A percentile compares a stretch with the other conserved stretches of the same genome.
phyloP scores from a whole-genome alignment of 2,113 vertebrate species.

The Nasalis larvatus region DNA sequence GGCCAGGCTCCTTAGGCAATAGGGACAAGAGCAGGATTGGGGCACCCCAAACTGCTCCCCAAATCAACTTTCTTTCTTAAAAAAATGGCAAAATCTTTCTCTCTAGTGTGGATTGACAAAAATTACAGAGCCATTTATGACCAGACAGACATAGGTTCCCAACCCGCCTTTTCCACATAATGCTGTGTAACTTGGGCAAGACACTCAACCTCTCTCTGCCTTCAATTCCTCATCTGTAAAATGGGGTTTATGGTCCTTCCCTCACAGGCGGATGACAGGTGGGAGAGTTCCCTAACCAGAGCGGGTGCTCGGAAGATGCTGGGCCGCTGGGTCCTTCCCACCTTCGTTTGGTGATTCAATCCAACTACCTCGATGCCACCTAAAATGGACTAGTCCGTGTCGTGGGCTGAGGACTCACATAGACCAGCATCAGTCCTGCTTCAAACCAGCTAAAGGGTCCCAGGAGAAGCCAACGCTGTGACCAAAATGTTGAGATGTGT shows the following conservation, averaged over 20 bases:
- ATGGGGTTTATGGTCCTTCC: background rate
- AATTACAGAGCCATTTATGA: background rate
- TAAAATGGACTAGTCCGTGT: no score
- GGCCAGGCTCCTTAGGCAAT: background rate
- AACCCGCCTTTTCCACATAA: background rate
- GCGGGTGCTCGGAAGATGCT: background rate
- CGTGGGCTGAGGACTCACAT: background rate
- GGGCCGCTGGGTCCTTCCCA: background rate
- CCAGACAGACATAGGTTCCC: background rate
- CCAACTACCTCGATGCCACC: background rate
- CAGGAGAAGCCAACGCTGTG: accelerated
- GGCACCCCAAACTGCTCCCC: background rate
- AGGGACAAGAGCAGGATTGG: background rate
- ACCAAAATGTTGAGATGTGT: background rate
- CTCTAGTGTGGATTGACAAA: background rate
- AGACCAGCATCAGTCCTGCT: background rate
- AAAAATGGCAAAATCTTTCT: background rate
- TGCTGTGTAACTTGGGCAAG: background rate
- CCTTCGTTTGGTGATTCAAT: background rate
- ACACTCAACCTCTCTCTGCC: background rate
- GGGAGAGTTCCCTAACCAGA: background rate
- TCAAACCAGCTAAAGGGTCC: background rate
- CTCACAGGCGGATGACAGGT: background rate
- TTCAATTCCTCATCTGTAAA: background rate
- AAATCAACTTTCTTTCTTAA: background rate